Percentiles rank a stretch among this genome's conserved stretches.
Conservation (phyloP, 2,797 vertebrate genomes). For the Antennarius maculatus region DNA sequence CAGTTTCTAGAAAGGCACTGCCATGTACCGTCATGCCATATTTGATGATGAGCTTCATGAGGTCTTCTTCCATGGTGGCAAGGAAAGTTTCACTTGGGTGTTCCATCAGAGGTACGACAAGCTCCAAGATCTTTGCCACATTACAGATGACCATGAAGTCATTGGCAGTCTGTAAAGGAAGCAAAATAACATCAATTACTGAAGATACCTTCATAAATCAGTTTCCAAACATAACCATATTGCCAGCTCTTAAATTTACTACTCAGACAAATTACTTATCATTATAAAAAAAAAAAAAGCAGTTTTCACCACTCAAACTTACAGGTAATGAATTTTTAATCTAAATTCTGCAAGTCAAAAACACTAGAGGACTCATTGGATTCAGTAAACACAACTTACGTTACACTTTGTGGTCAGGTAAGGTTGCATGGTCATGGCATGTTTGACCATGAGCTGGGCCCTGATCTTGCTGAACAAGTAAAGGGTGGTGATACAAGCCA, state of each 20-base stretch:
- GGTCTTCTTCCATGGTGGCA: constrained; percentile 97
- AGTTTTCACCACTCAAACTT: neutral
- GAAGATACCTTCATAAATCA: neutral
- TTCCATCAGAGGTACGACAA: constrained; percentile 96
- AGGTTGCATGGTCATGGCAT: constrained; percentile 98
- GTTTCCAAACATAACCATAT: neutral
- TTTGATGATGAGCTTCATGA: constrained; percentile 99
- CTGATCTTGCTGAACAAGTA: constrained; percentile 99
- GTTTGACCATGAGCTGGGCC: constrained; percentile 97
- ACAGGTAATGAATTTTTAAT: neutral
- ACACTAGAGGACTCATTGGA: neutral
- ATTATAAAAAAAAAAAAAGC: neutral
- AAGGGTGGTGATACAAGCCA: constrained; percentile 96
- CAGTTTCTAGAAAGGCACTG: neutral
- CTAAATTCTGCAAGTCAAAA: neutral
- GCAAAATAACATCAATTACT: neutral
- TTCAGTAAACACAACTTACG: constrained; percentile 79
- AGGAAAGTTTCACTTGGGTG: constrained; percentile 97
- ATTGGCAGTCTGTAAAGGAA: constrained; percentile 88
- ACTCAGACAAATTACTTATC: neutral
- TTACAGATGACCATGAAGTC: constrained; percentile 99
- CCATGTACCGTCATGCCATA: constrained; percentile 95
- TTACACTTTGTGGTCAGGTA: constrained; percentile 99
- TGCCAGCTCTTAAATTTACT: neutral
- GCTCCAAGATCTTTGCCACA: constrained; percentile 96